Evolutionary conservation across 2,888 invertebrate genomes (phyloP).

Genomic region (Ommatoiulus sabulosus): DNA sequence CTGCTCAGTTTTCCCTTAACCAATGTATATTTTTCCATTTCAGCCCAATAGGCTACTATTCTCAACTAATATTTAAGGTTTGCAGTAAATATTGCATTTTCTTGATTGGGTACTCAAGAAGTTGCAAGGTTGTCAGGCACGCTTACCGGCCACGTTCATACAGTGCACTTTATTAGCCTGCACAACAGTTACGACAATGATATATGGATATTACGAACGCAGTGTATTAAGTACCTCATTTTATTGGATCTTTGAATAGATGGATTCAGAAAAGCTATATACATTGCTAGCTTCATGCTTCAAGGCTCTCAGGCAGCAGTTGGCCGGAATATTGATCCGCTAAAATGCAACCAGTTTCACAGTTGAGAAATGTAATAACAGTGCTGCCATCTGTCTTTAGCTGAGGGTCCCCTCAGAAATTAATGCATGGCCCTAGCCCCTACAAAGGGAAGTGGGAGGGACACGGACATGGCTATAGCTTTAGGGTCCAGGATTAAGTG

Average conservation of each 20-base stretch:
- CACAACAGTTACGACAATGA: neutral
- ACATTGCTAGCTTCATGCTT: neutral
- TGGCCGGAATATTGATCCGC: neutral
- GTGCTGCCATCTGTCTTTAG: neutral
- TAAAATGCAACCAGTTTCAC: neutral
- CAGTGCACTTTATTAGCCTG: neutral
- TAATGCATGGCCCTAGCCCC: too few species aligned
- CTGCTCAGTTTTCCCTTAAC: too few species aligned
- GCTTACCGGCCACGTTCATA: too few species aligned
- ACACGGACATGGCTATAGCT: too few species aligned
- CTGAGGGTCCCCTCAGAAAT: too few species aligned
- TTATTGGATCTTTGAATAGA: conserved; percentile 19
- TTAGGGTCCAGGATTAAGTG: too few species aligned
- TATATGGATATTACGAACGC: conserved; percentile 3
- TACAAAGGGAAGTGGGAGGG: too few species aligned
- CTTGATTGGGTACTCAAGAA: neutral
- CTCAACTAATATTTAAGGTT: too few species aligned
- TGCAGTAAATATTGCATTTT: neutral
- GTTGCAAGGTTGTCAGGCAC: neutral
- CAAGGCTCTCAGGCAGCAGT: neutral
- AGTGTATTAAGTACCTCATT: conserved; percentile 2
- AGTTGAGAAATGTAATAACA: neutral
- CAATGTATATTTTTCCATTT: too few species aligned
- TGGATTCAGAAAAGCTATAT: neutral
- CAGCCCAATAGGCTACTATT: too few species aligned